These are phyloP conservation scores for Diploscapter pachys DNA, from an alignment of 1,140 invertebrate species.

Conservation along the genomic window DNA sequence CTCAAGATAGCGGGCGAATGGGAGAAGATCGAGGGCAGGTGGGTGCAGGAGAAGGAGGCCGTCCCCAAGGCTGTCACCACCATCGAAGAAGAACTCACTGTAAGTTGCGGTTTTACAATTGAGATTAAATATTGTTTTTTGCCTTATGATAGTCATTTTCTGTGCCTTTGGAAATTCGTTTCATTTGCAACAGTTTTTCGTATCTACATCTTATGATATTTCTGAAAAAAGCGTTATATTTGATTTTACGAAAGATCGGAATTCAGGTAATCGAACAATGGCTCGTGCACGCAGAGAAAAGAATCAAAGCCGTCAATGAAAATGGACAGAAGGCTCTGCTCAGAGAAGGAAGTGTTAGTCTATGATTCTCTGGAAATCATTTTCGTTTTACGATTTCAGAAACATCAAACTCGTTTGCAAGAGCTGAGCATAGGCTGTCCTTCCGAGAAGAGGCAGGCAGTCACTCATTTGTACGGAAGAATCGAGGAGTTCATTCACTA, in stretches of 20 bases:
- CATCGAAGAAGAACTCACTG: constrained; percentile 4
- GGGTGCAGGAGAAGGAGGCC: constrained; percentile 57
- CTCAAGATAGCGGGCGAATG: constrained; percentile 69
- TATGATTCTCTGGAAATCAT: background rate
- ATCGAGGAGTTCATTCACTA: constrained; percentile 39
- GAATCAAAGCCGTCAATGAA: constrained; percentile 27
- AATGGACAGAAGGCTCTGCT: constrained; percentile 23
- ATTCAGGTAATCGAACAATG: constrained; percentile 17
- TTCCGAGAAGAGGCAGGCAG: background rate
- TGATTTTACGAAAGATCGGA: background rate
- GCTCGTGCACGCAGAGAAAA: constrained; percentile 25
- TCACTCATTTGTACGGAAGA: constrained; percentile 20
- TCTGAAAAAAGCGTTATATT: constrained; percentile 1
- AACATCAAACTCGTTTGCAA: constrained; percentile 12
- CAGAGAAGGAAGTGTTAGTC: constrained; percentile 35
- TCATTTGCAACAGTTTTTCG: background rate
- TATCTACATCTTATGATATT: background rate
- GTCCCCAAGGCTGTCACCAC: constrained; percentile 3
- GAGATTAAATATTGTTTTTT: background rate
- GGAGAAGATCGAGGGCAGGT: constrained; percentile 66
- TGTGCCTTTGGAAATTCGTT: background rate
- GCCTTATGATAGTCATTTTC: background rate
- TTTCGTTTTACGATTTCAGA: background rate
- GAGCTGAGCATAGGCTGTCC: background rate
- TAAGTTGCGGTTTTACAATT: background rate